Evolutionary conservation across 2,888 invertebrate species (phyloP).

Genomic region (Axea sp.): DNA sequence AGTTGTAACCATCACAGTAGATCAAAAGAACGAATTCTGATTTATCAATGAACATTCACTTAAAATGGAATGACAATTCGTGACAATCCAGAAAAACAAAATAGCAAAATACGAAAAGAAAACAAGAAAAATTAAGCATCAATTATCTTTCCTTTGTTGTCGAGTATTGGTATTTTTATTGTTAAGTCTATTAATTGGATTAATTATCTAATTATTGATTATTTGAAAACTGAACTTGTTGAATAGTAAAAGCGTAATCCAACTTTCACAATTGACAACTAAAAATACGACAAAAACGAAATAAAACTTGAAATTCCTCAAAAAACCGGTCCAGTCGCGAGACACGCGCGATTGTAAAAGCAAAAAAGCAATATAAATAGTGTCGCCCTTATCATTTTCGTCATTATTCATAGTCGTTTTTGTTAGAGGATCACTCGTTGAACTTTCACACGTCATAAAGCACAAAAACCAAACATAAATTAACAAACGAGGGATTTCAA

Average conservation of each 20-base stretch:
- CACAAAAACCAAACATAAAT: slow-evolving; percentile 61
- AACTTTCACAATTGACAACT: slow-evolving; percentile 11
- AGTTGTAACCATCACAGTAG: too few relatives aligned
- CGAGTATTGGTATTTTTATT: slow-evolving; percentile 28
- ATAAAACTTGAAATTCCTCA: slow-evolving; percentile 7
- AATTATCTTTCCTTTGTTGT: slow-evolving; percentile 52
- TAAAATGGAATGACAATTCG: slow-evolving; percentile 2
- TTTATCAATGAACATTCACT: too few relatives aligned
- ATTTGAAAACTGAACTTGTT: not conserved
- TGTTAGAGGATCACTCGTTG: slow-evolving; percentile 46
- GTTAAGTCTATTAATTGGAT: slow-evolving; percentile 2
- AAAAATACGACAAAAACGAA: slow-evolving; percentile 11
- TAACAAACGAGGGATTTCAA: slow-evolving; percentile 61
- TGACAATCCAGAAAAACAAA: slow-evolving; percentile 19
- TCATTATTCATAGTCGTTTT: slow-evolving; percentile 43
- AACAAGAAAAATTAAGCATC: slow-evolving; percentile 31
- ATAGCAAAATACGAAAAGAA: slow-evolving; percentile 4
- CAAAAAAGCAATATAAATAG: slow-evolving; percentile 40
- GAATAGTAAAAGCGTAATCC: slow-evolving; percentile 13
- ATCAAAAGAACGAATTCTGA: too few relatives aligned
- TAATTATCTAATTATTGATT: slow-evolving; percentile 4
- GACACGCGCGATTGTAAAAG: slow-evolving; percentile 33
- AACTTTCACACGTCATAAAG: slow-evolving; percentile 56
- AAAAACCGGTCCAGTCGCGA: slow-evolving; percentile 6
- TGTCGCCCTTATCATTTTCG: slow-evolving; percentile 57